These are phyloP conservation scores for Hirundo rustica DNA, from an alignment of 2,797 vertebrate species.

Conservation along the genomic window DNA sequence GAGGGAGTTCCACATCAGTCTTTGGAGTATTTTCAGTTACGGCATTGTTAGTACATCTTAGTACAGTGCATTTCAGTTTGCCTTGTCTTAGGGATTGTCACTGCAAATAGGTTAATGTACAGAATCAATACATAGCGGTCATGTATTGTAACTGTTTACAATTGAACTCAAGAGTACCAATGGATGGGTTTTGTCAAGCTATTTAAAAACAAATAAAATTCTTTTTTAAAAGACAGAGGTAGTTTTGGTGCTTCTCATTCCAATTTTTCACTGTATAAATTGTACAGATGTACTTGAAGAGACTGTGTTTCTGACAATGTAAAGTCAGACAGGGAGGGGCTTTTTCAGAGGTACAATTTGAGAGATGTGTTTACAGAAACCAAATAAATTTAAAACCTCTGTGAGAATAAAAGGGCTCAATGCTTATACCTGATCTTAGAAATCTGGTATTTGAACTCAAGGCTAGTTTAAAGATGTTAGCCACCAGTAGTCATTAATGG, in stretches of 20 bases:
- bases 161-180: slow-evolving; percentile 13
- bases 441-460: not conserved
- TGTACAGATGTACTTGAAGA: not conserved
- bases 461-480: not conserved
- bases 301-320: not conserved
- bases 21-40: not conserved
- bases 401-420: not conserved
- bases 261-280: not conserved
- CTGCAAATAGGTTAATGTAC: not conserved
- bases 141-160: slow-evolving; percentile 57
- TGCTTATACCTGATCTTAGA: not conserved
- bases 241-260: not conserved
- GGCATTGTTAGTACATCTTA: not conserved
- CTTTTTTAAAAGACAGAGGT: not conserved
- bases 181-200: slow-evolving; percentile 24
- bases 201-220: slow-evolving; percentile 58
- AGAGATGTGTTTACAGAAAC: not conserved
- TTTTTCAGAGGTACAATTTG: not conserved
- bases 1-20: slow-evolving; percentile 59
- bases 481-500: not conserved
- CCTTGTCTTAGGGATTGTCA: not conserved
- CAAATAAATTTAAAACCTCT: not conserved
- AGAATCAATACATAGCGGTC: not conserved
- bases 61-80: not conserved
- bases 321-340: not conserved